Evolutionary conservation across 1,140 invertebrate species (phyloP).

Genomic region (Ctenoplectra terminalis): DNA sequence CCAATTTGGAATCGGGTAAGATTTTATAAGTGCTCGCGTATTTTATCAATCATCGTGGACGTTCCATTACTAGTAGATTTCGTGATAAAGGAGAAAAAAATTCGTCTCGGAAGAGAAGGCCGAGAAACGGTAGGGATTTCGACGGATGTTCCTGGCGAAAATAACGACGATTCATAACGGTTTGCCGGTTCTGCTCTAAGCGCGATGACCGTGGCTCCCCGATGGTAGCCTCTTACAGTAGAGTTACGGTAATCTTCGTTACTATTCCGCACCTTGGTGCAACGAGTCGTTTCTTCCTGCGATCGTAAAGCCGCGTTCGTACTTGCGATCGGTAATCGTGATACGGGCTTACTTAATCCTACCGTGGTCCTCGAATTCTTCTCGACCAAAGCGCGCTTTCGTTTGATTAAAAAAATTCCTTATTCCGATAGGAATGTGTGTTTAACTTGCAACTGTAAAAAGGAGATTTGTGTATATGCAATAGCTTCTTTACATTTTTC

Average conservation of each 20-base stretch:
- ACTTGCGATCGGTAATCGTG: neutral
- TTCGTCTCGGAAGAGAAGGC: neutral
- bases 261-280: conserved; percentile 44
- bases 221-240: conserved; percentile 20
- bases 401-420: no score
- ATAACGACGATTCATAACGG: conserved; percentile 44
- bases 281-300: conserved; percentile 28
- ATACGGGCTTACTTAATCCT: no score
- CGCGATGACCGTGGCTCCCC: conserved; percentile 29
- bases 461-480: no score
- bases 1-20: neutral
- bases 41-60: neutral
- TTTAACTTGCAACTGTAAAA: no score
- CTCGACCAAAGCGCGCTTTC: no score
- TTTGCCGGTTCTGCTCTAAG: conserved; percentile 25
- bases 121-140: neutral
- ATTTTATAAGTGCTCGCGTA: neutral
- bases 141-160: conserved; percentile 12
- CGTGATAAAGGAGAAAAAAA: neutral
- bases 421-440: no score
- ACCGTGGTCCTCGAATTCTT: no score
- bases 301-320: conserved; percentile 14
- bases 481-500: no score
- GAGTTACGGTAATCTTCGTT: conserved; percentile 53
- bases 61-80: neutral